Conservation (phyloP, 2,113 vertebrate species). For the Craseonycteris thonglongyai region DNA sequence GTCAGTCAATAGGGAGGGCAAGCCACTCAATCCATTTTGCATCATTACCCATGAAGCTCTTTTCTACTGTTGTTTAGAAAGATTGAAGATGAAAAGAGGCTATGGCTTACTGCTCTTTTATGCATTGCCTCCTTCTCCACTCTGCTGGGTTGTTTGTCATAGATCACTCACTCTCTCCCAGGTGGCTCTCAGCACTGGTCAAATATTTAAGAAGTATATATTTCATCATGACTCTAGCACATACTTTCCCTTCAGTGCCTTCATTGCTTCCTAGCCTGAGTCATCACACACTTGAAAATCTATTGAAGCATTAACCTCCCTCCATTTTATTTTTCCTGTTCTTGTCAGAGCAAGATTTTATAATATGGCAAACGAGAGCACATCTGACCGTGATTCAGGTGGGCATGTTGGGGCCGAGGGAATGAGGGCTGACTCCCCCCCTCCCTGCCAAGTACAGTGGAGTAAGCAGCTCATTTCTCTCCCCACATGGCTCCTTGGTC, state of each 20-base stretch:
- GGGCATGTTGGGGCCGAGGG: not conserved
- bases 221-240: not conserved
- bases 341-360: not conserved
- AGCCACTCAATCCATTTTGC: not conserved
- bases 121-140: not conserved
- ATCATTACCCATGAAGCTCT: not conserved
- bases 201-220: constrained; percentile 29
- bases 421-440: not conserved
- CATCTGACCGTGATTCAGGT: not conserved
- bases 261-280: not conserved
- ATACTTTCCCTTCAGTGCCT: not conserved
- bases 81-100: not conserved
- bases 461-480: not conserved
- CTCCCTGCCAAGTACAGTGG: not conserved
- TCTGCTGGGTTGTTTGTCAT: not conserved
- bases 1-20: not conserved
- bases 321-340: not conserved
- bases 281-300: not conserved
- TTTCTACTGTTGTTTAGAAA: not conserved
- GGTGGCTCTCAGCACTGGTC: not conserved
- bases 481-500: not conserved
- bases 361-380: not conserved
- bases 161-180: constrained; percentile 26
- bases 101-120: not conserved
- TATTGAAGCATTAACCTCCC: not conserved